Base-by-base conservation (phyloP, 2,113 vertebrate genomes). In the Mustela lutreola region DNA sequence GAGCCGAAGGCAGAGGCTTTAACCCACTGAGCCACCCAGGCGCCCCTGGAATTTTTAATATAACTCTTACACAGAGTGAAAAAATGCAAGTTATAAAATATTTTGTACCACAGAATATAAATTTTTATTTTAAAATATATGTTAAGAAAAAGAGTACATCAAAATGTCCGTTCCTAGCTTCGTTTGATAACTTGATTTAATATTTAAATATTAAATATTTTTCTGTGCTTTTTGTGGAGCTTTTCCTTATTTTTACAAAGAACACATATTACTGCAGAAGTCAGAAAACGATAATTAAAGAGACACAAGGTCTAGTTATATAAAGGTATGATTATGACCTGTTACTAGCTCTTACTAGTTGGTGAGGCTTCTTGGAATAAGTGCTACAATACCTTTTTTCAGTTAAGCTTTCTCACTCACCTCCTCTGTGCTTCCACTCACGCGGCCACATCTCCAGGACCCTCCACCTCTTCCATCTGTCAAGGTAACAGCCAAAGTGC, bases 71-170 rank as follows among this genome's bases (percentile, higher is more conserved):
- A 24, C 67, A 90, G 89, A 82, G 6, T 58, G 26, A 21, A 75
- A 81, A 45, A 36, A 11, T 42, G 60, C 18, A 33, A 28, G 26
- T 82, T 89, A n/a, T 45, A 87, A 96, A 89, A 76, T 91, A 76
- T 85, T 89, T 76, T 91, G 86, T 50, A 90, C 22, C 81, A 22
- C 19, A 75, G 28, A 7, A 82, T 88, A 5, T 36, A 87, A 83
- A 45, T 81, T 83, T 96, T 92, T 19, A 89, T 95, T 63, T 95
- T 58, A 89, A 86, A 96, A 45, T 80, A 2, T 56, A 11, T 50
- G 58, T 62, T 92, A 53, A 53, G 42, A 21, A 70, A 7, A 85
- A 85, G 75, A 85, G 28, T 50, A 50, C 42, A 81, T 65, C 50
- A 79, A 63, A 87, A 39, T 90, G 19, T 94, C 36, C 19, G 0